phyloP scores from a whole-genome alignment of 2,113 vertebrate species.

The Limanda limanda region DNA sequence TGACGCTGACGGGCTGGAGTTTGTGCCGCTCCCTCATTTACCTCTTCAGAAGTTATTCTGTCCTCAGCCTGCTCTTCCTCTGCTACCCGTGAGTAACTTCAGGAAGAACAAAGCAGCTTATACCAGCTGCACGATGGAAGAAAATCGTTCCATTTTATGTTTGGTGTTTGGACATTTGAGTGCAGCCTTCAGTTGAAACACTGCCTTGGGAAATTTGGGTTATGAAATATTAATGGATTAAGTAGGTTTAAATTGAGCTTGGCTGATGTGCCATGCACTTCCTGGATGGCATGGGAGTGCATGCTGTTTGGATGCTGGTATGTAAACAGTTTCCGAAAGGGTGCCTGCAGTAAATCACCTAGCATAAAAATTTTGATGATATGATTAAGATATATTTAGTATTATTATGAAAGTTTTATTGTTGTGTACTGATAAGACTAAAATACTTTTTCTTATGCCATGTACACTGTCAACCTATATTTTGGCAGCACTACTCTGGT shows the following conservation, averaged over 20 bases:
- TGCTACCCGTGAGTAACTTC: conserved; percentile 96
- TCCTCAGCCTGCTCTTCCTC: conserved; percentile 97
- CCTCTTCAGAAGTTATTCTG: conserved; percentile 95
- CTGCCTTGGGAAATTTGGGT: background rate
- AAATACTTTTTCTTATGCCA: too few species aligned
- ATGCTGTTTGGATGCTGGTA: background rate
- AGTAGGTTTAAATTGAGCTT: background rate
- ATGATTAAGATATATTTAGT: too few species aligned
- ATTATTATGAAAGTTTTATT: too few species aligned
- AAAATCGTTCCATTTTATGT: background rate
- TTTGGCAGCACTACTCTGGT: too few species aligned
- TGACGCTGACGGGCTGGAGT: conserved; percentile 96
- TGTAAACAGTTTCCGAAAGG: background rate
- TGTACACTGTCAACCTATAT: too few species aligned
- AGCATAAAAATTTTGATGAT: too few species aligned
- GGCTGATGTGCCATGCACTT: background rate
- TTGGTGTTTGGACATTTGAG: background rate
- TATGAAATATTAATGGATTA: background rate
- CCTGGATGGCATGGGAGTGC: background rate
- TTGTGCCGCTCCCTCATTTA: conserved; percentile 95
- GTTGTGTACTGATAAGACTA: too few species aligned
- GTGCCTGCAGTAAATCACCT: too few species aligned
- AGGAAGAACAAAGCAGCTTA: background rate
- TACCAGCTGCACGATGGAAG: background rate
- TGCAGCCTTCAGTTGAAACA: background rate